Base-by-base conservation (phyloP, 2,113 vertebrate genomes). In the Quiscalus mexicanus region DNA sequence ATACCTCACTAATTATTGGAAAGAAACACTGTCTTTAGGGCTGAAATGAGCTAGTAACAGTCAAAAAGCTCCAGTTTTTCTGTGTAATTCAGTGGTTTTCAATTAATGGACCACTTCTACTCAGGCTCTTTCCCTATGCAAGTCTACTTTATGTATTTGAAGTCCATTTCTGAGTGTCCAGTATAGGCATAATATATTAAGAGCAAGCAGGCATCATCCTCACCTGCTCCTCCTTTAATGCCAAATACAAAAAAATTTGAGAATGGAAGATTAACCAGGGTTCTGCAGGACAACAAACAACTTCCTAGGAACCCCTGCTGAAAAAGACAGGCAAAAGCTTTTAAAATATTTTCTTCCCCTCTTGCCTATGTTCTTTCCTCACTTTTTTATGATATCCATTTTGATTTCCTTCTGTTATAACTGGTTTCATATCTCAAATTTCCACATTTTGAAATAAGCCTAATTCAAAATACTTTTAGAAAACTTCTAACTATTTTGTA, bases 261-360 rank as follows among this genome's bases (percentile, higher is more conserved):
- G 70, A 84, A 68, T 4, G 3, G 33, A 89, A 47, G 14, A 63
- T 11, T 33, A 70, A 27, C 7, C 39, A 55, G 21, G 17, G 3
- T 64, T 90, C 39, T 74, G 27, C 28, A 55, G 42, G 33, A 15
- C 45, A 81, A 37, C 9, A 58, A 5, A 31, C 0, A 0, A 35
- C 18, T 56, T 75, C 55, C 11, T 28, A 77, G 28, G 39, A 75
- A 75, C 4, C 7, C 7, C 20, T 68, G 8, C 3, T 44, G 35
- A 68, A 82, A 79, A 84, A 75, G 5, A 30, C 11, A 74, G 35
- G 15, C 27, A 79, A 55, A 41, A 68, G 3, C 28, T 74, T 74
- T 74, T 37, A 23, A 62, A 76, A 52, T 22, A n/a, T 9, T 47
- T 84, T 82, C n/a, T 41, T 73, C 11, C 4, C 3, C 14, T 67